A percentile compares a stretch with the other conserved stretches of the same genome.
Evolutionary conservation across 2,797 vertebrate genomes (phyloP).

Genomic region (Cirrhinus molitorella): DNA sequence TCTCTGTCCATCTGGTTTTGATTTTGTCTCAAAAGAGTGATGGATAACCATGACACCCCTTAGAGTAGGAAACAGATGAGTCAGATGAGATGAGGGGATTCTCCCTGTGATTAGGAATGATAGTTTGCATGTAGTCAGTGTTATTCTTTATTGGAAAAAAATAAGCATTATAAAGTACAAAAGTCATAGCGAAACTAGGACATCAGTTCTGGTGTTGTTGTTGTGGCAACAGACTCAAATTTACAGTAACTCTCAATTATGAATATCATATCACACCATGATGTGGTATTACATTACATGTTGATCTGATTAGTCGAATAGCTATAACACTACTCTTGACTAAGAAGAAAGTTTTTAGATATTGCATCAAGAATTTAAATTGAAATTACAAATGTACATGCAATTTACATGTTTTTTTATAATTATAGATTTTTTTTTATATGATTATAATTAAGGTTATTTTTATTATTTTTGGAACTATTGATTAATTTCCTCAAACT

Average conservation of each 20-base stretch:
- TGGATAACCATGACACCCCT: conserved; percentile 39
- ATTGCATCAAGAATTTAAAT: too few relatives aligned
- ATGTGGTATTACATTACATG: too few relatives aligned
- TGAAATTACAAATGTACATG: not conserved
- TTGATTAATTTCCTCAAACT: too few relatives aligned
- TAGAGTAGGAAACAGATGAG: conserved; percentile 43
- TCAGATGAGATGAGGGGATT: conserved; percentile 28
- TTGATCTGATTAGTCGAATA: not conserved
- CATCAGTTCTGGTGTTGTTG: conserved; percentile 16
- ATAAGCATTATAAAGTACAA: conserved; percentile 68
- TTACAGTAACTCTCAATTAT: not conserved
- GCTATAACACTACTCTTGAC: not conserved
- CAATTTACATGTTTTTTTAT: not conserved
- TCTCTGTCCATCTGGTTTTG: conserved; percentile 58
- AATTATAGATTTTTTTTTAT: not conserved
- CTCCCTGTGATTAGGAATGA: conserved; percentile 48
- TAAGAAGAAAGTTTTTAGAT: not conserved
- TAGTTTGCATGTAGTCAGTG: conserved; percentile 52
- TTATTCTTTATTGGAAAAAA: conserved; percentile 68
- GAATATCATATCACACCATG: not conserved
- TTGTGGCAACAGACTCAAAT: not conserved
- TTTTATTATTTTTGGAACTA: too few relatives aligned
- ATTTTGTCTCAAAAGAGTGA: conserved; percentile 55
- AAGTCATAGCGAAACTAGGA: conserved; percentile 55
- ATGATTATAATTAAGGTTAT: not conserved